A percentile compares a stretch with the other conserved stretches of the same genome.
Conservation (phyloP, 2,888 invertebrate species). For the Caenorhabditis doughertyi region DNA sequence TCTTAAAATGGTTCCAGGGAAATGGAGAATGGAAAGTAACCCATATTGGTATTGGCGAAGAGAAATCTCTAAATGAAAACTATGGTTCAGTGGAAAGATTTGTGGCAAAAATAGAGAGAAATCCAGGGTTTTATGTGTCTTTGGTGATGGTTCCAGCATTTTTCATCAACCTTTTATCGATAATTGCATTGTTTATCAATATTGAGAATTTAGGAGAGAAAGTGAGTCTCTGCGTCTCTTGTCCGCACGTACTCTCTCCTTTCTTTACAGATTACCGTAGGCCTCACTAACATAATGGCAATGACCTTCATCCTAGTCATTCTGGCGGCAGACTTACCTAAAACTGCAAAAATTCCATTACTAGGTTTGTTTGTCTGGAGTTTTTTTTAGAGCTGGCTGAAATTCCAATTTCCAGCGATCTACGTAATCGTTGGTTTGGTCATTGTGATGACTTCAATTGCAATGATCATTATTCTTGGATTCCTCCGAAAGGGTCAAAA, state of each 20-base stretch:
- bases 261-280: conserved; percentile 48
- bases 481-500: not conserved
- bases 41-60: conserved; percentile 16
- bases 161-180: conserved; percentile 56
- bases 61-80: not conserved
- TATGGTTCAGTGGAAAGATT: conserved; percentile 17
- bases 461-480: conserved; percentile 1
- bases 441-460: conserved; percentile 38
- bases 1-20: conserved; percentile 8
- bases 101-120: conserved; percentile 41
- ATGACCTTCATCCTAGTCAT: conserved; percentile 66
- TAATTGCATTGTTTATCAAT: conserved; percentile 56
- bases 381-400: not conserved
- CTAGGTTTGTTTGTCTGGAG: conserved; percentile 31
- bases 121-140: conserved; percentile 62
- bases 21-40: conserved; percentile 58
- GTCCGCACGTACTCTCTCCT: too few relatives aligned
- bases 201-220: conserved; percentile 47
- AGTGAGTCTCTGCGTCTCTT: too few relatives aligned
- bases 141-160: conserved; percentile 61
- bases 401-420: conserved; percentile 10
- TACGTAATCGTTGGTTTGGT: conserved; percentile 42
- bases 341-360: conserved; percentile 61
- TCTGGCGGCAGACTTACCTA: conserved; percentile 57
- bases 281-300: conserved; percentile 61